A percentile compares a stretch with the other conserved stretches of the same genome.
Evolutionary conservation across 1,140 invertebrate species (phyloP).

Genomic region (Nephotettix cincticeps): DNA sequence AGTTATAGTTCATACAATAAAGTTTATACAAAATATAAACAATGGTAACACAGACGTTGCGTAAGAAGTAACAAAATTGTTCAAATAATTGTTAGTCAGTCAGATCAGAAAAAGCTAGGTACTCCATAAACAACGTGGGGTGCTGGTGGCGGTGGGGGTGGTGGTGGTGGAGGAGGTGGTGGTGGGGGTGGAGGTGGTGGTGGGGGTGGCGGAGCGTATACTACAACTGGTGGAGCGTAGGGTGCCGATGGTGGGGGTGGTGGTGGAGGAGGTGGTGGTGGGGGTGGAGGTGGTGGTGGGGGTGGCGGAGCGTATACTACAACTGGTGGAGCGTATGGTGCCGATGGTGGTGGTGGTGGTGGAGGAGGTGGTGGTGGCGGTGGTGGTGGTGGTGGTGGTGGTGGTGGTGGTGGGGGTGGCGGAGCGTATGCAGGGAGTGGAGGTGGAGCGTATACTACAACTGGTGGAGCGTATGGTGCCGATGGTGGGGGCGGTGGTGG

Average conservation of each 20-base stretch:
- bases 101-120: not conserved
- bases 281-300: not conserved
- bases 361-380: not conserved
- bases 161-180: slow-evolving; percentile 8
- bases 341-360: not conserved
- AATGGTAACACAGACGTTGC: too few relatives aligned
- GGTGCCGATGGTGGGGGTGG: not conserved
- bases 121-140: not conserved
- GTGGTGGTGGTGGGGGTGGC: not conserved
- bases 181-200: slow-evolving; percentile 1
- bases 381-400: not conserved
- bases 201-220: not conserved
- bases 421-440: too few relatives aligned
- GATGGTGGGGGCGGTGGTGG: not conserved
- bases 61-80: too few relatives aligned
- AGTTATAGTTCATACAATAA: too few relatives aligned
- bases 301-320: not conserved
- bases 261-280: not conserved
- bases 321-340: too few relatives aligned
- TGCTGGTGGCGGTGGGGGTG: not conserved
- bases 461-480: not conserved
- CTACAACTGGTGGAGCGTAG: not conserved
- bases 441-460: not conserved
- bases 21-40: too few relatives aligned
- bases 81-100: too few relatives aligned